Base-by-base conservation (phyloP, 2,797 vertebrate species). In the Pelodytes ibericus region DNA sequence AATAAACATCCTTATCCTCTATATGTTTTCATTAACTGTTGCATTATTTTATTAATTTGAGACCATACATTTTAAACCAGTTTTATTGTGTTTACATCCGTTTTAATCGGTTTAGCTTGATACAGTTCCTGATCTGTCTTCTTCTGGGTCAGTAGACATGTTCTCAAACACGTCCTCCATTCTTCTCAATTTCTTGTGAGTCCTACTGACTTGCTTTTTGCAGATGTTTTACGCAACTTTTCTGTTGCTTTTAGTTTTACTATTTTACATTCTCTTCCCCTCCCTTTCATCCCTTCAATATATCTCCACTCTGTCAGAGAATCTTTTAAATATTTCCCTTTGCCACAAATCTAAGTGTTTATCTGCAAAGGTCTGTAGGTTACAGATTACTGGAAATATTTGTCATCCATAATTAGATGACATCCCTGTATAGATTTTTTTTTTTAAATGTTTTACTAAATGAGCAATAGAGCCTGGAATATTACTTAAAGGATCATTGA, bases 271-370 rank as follows among this genome's bases (percentile, higher is more conserved):
- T 49, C 4, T 65, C 33, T 58, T 57, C 72, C 63, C 53, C 36
- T 27, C 57, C 60, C 58, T 30, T 39, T 74, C n/a, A n/a, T n/a
- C 7, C 53, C 63, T 67, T 39, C 36, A 47, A 74, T 67, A 65
- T 60, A 67, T 59, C 72, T 64, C 53, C 72, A 67, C 72, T 63
- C 72, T 67, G 63, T 53, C 63, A 58, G 67, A 58, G 72, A 74
- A 74, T 74, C 63, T 41, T 59, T 67, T 39, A 59, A 59, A 74
- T 74, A 74, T 74, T 65, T 66, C 51, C 36, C 22, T 51, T 66
- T 74, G 39, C 26, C 57, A 24, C 29, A 36, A n/a, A 58, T 26
- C 18, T 27, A 24, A 58, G 9, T 29, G 24, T 58, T 29, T 58
- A 8, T 58, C 56, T 58, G 27, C 16, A 27, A 3, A 58, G n/a